Conservation (phyloP, 2,888 invertebrate genomes). For the Mesochorus sp. region DNA sequence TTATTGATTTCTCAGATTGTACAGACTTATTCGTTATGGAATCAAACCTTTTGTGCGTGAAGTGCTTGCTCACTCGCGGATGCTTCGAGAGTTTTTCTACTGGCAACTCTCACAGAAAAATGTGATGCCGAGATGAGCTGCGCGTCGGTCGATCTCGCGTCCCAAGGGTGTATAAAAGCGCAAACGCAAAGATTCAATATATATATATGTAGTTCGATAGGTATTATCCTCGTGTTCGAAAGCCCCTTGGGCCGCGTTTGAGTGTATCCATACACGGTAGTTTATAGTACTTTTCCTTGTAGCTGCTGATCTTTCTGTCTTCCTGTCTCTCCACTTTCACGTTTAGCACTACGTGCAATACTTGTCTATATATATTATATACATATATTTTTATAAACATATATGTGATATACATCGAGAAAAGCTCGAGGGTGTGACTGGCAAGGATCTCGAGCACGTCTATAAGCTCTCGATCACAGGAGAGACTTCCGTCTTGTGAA, state of each 20-base stretch:
- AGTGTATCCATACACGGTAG: constrained; percentile 14
- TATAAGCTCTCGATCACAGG: constrained; percentile 38
- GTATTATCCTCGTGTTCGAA: constrained; percentile 22
- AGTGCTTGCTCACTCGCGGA: too few species aligned
- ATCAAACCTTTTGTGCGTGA: too few species aligned
- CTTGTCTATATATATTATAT: too few species aligned
- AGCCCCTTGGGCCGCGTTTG: background rate
- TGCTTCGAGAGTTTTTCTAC: too few species aligned
- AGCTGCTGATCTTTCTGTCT: constrained; percentile 33
- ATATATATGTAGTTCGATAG: constrained; percentile 19
- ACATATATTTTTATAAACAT: too few species aligned
- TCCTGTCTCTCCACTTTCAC: constrained; percentile 20
- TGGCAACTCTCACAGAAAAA: too few species aligned
- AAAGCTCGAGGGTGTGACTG: constrained; percentile 45
- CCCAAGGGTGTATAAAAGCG: constrained; percentile 3
- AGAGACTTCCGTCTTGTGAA: constrained; percentile 51
- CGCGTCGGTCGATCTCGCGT: constrained; percentile 1
- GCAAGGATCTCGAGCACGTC: constrained; percentile 12
- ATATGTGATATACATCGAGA: constrained; percentile 27
- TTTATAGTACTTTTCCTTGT: constrained; percentile 25
- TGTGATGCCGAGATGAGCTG: background rate
- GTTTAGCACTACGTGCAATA: background rate
- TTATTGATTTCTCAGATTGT: too few species aligned
- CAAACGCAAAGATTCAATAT: background rate
- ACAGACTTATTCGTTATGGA: too few species aligned